Evolutionary conservation across 2,113 vertebrate genomes (phyloP), one percentile per base, ranked within the genome.

Genomic region (Gallinago paraguaiae): DNA sequence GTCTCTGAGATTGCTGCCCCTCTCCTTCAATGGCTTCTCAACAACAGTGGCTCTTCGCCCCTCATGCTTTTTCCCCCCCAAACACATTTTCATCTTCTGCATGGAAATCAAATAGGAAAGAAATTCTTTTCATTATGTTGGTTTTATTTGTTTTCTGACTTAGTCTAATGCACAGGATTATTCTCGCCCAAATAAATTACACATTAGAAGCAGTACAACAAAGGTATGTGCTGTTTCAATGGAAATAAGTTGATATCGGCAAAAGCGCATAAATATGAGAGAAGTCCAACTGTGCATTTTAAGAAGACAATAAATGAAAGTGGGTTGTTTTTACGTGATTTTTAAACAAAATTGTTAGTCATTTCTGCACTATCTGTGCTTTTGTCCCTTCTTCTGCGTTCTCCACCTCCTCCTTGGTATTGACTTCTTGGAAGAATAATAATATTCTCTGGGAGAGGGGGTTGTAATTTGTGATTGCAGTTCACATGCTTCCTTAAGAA

Each of bases 111-210:
- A 94, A 83, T 33, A 65, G n/a, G 64, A 80, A 87, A 87, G 37
- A 81, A 94, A 89, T 90, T 37, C 13, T 61, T 90, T 92, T 86
- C 53, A 74, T 94, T 90, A 72, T 79, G 65, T 57, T 56, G 74
- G 60, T 23, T 92, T 93, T 92, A 23, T 94, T 96, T 95, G 90
- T 93, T 93, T 95, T 91, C 82, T 88, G 64, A 41, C 76, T 91
- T 75, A 84, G 41, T 35, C 68, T 86, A 91, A 77, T 86, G 59
- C 75, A 51, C 43, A 46, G 46, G 63, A 86, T 94, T 96, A 57
- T 93, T 85, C 74, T 78, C 10, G 3, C 56, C 63, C 46, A 90
- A 93, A 78, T 57, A 87, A 92, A 90, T 95, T 83, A 30, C 64
- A 61, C 56, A 31, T 83, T 83, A 88, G 85, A 68, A 96, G 51